phyloP scores from a whole-genome alignment of 2,888 invertebrate species.

The Cryptophagus acutangulus region DNA sequence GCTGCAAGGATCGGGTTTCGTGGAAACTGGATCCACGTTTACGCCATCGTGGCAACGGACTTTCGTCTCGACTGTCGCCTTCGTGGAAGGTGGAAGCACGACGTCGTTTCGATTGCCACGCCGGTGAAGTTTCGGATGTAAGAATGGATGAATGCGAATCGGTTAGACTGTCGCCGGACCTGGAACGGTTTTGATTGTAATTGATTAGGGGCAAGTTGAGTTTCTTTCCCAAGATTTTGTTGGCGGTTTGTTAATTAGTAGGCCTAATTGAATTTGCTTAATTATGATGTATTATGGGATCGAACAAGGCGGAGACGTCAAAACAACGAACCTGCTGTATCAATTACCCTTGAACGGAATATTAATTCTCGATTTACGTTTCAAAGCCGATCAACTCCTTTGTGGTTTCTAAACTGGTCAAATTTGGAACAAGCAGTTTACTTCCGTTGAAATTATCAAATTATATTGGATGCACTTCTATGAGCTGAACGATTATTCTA shows the following conservation, averaged over 20 bases:
- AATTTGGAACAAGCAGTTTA: slow-evolving; percentile 2
- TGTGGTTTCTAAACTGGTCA: slow-evolving; percentile 3
- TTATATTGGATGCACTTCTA: not conserved
- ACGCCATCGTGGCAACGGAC: slow-evolving; percentile 44
- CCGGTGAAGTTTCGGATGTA: slow-evolving; percentile 34
- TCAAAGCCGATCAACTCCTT: not conserved
- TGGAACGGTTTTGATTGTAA: too few relatives aligned
- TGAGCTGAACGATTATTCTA: not conserved
- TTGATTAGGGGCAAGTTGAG: too few relatives aligned
- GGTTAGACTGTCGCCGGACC: slow-evolving; percentile 37
- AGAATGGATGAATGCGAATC: slow-evolving; percentile 42
- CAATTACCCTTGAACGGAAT: not conserved
- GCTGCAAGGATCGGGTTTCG: slow-evolving; percentile 37
- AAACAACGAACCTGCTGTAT: not conserved
- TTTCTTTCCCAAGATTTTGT: too few relatives aligned
- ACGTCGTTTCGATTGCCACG: slow-evolving; percentile 40
- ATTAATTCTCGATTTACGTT: not conserved
- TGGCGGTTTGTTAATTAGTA: slow-evolving; percentile 1
- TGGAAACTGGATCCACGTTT: slow-evolving; percentile 52
- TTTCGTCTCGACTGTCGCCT: slow-evolving; percentile 44
- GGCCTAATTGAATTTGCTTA: not conserved
- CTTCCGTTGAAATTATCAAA: slow-evolving; percentile 5
- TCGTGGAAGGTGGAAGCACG: slow-evolving; percentile 53
- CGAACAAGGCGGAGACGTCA: slow-evolving; percentile 1
- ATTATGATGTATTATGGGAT: not conserved